Base-by-base conservation (phyloP, 2,797 vertebrate genomes). In the Parauchenoglanis ngamensis region DNA sequence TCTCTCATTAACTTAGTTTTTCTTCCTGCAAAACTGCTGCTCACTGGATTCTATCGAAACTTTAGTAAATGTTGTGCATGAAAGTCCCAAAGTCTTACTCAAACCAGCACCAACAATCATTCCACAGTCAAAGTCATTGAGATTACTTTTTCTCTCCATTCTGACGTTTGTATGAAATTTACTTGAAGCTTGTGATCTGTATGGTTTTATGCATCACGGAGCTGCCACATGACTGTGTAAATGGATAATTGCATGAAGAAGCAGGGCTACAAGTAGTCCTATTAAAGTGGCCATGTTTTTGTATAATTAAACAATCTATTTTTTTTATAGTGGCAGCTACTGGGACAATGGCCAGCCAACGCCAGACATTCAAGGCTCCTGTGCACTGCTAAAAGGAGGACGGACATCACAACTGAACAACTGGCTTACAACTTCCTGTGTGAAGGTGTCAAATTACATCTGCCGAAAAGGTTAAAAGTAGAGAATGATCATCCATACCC, bases 361-460 rank as follows among this genome's bases (percentile, higher is more conserved):
- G 0, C 0, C n/a, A 59, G 6, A 44, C 67, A 0, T 2, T 12
- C 4, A 77, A 67, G 91, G 79, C 2, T 65, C 92, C 0, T 96
- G 95, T 86, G 94, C 63, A 40, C 12, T 91, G 12, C 87, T 96
- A 35, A 35, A 35, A 67, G 44, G 0, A 4, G 89, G 79, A 12
- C 4, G 11, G 0, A 0, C 0, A 0, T 35, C 35, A 31, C 44
- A 13, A 0, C 2, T 7, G n/a, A 90, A n/a, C 28, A 95, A 92
- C 92, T 95, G 95, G 95, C 0, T 21, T 0, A 76, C 0, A 35
- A 54, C 6, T 25, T 0, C 49, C 5, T 90, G 91, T 65, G 0
- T 1, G 6, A 12, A 72, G 7, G 0, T 13, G 57, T 76, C 86
- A 25, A 92, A 93, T 87, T 96, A 90, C 94, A 95, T 96, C 92